Evolutionary conservation across 2,888 invertebrate species (phyloP).

Genomic region (Andricus quercusramuli): DNA sequence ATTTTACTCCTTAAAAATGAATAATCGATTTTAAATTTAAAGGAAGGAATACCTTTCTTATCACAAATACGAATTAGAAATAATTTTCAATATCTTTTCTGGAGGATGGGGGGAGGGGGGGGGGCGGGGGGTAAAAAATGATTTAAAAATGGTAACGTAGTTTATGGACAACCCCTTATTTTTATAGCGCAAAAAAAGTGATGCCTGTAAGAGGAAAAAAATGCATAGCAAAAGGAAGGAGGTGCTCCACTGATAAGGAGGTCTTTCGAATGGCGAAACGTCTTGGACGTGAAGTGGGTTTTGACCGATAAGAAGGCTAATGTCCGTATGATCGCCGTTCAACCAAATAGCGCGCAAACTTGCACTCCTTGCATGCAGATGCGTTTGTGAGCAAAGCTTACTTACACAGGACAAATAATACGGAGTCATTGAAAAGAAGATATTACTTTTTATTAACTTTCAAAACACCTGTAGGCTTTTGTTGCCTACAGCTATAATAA

Average conservation of each 20-base stretch:
- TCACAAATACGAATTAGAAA: too few species aligned
- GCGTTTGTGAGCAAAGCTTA: background rate
- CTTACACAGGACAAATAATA: slow-evolving; percentile 11
- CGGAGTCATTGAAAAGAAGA: slow-evolving; percentile 17
- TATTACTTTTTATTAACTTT: slow-evolving; percentile 11
- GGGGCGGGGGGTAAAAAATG: too few species aligned
- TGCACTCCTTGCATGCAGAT: slow-evolving; percentile 35
- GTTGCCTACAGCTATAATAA: slow-evolving; percentile 21
- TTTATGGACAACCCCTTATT: too few species aligned
- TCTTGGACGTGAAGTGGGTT: slow-evolving; percentile 55
- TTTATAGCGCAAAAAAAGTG: slow-evolving; percentile 44
- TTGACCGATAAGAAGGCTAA: slow-evolving; percentile 62
- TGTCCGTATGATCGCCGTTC: slow-evolving; percentile 46
- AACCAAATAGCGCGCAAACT: slow-evolving; percentile 37
- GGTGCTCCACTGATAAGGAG: slow-evolving; percentile 59
- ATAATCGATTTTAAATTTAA: too few species aligned
- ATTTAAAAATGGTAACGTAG: too few species aligned
- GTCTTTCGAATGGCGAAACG: slow-evolving; percentile 56
- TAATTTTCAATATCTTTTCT: too few species aligned
- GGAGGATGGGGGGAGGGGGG: too few species aligned
- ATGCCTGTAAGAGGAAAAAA: slow-evolving; percentile 47
- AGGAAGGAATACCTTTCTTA: too few species aligned
- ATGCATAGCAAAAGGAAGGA: slow-evolving; percentile 28
- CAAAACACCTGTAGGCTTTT: slow-evolving; percentile 13
- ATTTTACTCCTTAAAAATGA: too few species aligned